Base-by-base conservation (phyloP, 2,888 invertebrate genomes). In the Drosophila paramelanica region DNA sequence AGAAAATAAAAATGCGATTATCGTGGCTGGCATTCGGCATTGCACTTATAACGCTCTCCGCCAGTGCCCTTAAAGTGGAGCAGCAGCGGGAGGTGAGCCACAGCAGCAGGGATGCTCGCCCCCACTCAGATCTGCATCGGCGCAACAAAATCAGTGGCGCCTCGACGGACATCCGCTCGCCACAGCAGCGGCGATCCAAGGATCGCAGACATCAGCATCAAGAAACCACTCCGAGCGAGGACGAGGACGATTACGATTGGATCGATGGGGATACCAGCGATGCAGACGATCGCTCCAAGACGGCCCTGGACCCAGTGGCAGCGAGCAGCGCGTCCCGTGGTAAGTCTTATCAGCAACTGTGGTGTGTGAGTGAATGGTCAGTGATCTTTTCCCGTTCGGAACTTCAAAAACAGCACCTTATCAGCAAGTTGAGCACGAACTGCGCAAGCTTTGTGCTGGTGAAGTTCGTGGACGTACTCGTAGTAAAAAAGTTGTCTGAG, bases 191-290 rank as follows among this genome's bases (percentile, higher is more conserved):
- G 14, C 42, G 41, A 0, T 42, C 41, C 49, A 82, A 67, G 39
- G 61, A 55, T 20, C 56, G 52, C 39, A 62, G 55, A 2, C 33
- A 46, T 20, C 57, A 31, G 20, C 38, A 27, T 38, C 66, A 20
- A 14, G 68, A 50, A 1, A 17, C 39, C 11, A 43, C n/a, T 8
- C 27, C 23, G 7, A 79, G 79, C 45, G 67, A 17, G 17, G 17
- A 68, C 14, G 66, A 73, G 53, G 57, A 50, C 7, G 47, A 66
- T 23, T 81, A 87, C 52, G 81, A 81, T 27, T 77, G 70, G 67
- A 62, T 78, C 47, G 86, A 87, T 67, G 69, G 56, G 38, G 80
- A 78, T 46, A 65, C 53, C n/a, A 83, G 68, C 38, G 81, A 68
- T 13, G 38, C 60, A n/a, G 31, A 38, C 31, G 80, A 77, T 14